Percentiles rank a stretch among this genome's conserved stretches.
Evolutionary conservation across 2,113 vertebrate genomes (phyloP).

Genomic region (Holacanthus passer): DNA sequence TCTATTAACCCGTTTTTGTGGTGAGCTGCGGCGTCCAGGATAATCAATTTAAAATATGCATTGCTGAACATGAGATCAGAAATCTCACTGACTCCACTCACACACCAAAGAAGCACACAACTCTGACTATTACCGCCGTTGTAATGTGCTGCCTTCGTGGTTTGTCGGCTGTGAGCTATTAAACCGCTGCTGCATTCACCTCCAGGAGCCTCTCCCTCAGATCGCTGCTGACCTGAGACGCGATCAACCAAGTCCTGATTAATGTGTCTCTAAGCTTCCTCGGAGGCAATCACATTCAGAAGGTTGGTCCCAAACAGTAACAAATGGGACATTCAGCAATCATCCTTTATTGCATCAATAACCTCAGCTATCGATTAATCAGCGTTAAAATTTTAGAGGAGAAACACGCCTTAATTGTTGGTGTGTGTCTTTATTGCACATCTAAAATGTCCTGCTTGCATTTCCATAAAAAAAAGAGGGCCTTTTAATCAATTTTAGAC

Average conservation of each 20-base stretch:
- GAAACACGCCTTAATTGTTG: conserved; percentile 46
- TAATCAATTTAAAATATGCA: background rate
- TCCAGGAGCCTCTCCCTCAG: conserved; percentile 57
- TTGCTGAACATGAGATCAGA: conserved; percentile 2
- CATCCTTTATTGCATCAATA: conserved; percentile 64
- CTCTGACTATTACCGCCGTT: conserved; percentile 18
- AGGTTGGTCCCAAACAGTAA: conserved; percentile 56
- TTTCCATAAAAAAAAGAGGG: conserved; percentile 13
- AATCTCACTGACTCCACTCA: conserved; percentile 7
- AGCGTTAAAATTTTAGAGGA: conserved; percentile 57
- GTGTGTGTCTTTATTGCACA: conserved; percentile 19
- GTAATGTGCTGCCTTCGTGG: conserved; percentile 57
- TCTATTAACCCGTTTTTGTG: background rate
- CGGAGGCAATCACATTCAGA: conserved; percentile 67
- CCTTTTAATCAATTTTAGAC: conserved; percentile 24
- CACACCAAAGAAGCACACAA: conserved; percentile 14
- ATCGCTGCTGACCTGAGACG: conserved; percentile 67
- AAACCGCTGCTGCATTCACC: conserved; percentile 64
- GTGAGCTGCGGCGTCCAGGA: background rate
- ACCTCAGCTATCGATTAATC: conserved; percentile 59
- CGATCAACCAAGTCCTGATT: conserved; percentile 76
- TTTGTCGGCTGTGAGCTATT: conserved; percentile 68
- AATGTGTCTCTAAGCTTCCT: conserved; percentile 66
- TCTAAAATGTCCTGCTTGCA: conserved; percentile 24
- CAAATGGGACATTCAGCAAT: conserved; percentile 61